Conservation (phyloP, 2,888 invertebrate genomes). For the Cosmia pyralina region DNA sequence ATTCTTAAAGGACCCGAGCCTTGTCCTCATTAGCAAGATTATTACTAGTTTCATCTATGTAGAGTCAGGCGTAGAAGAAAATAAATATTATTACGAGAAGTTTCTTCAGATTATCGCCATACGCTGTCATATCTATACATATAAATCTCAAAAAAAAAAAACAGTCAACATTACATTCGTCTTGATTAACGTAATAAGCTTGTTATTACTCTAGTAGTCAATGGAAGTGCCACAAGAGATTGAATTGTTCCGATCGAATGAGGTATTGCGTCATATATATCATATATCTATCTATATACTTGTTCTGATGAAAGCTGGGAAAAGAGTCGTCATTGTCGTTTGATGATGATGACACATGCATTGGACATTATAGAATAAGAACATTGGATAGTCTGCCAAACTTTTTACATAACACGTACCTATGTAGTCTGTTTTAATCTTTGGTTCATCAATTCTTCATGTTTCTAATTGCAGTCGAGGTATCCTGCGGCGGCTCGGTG, state of each 20-base stretch:
- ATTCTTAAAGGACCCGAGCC: background rate
- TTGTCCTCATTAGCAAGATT: background rate
- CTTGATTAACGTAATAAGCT: background rate
- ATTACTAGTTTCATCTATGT: background rate
- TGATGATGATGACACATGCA: background rate
- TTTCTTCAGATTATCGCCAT: background rate
- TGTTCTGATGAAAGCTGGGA: background rate
- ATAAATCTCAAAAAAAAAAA: constrained; percentile 5
- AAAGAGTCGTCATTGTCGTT: background rate
- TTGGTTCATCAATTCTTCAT: background rate
- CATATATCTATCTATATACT: too few species aligned
- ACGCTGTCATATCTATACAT: background rate
- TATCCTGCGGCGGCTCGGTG: constrained; percentile 93
- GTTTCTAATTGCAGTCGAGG: constrained; percentile 90
- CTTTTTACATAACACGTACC: background rate
- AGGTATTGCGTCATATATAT: too few species aligned
- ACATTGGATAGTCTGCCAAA: background rate
- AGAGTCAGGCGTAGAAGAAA: background rate
- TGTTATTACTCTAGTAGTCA: background rate
- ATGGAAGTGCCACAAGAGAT: background rate
- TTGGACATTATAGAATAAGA: background rate
- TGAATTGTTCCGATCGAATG: background rate
- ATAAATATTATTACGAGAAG: background rate
- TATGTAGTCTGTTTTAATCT: background rate
- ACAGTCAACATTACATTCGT: background rate